A percentile compares a stretch with the other conserved stretches of the same genome.
These are phyloP conservation scores for Clitarchus hookeri DNA, from an alignment of 2,888 invertebrate genomes.

Conservation along the genomic window DNA sequence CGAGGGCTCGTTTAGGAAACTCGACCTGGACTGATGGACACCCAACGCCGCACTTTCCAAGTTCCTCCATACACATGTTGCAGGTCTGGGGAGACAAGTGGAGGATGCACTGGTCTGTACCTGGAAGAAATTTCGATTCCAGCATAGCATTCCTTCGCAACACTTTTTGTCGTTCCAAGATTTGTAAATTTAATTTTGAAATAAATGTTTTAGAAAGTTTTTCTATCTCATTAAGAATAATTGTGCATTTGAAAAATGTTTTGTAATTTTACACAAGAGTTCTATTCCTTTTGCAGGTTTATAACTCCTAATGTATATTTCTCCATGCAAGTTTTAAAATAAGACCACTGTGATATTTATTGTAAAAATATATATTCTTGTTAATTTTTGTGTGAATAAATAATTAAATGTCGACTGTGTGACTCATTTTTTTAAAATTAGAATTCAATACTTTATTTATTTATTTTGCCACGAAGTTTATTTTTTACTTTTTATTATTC, in stretches of 20 bases:
- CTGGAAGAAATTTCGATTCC: background rate
- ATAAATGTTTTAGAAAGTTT: background rate
- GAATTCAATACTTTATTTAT: too few species aligned
- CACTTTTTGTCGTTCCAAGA: background rate
- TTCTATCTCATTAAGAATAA: background rate
- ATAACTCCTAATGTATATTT: background rate
- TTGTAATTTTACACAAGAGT: background rate
- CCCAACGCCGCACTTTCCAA: background rate
- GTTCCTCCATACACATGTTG: background rate
- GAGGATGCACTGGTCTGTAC: background rate
- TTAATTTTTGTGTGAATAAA: background rate
- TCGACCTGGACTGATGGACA: conserved; percentile 48
- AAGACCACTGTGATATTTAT: background rate
- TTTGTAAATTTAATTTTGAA: background rate
- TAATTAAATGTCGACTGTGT: background rate
- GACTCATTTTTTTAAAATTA: too few species aligned
- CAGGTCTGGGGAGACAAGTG: background rate
- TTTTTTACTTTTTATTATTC: too few species aligned
- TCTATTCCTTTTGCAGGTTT: background rate
- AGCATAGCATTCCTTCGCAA: background rate
- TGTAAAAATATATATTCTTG: background rate
- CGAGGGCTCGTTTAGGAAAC: conserved; percentile 51
- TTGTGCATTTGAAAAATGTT: background rate
- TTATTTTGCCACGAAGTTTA: too few species aligned
- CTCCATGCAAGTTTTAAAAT: background rate